These are phyloP conservation scores for Eptatretus burgeri DNA, from an alignment of 2,113 vertebrate genomes.

Conservation along the genomic window DNA sequence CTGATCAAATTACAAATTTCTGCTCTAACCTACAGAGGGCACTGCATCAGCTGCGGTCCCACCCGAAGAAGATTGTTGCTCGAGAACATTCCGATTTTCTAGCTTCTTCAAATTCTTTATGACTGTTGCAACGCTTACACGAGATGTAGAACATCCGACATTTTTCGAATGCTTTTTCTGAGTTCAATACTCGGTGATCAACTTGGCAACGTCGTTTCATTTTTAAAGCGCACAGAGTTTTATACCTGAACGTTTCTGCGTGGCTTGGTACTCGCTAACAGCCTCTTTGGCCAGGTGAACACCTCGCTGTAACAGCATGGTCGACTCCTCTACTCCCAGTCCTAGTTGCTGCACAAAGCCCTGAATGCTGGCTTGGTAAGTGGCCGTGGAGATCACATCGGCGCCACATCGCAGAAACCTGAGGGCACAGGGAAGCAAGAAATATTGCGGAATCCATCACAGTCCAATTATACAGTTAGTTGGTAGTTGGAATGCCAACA, in stretches of 20 bases:
- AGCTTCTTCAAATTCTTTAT: too few species aligned
- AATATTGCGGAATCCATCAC: not conserved
- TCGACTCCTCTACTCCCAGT: conserved; percentile 17
- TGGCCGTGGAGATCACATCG: conserved; percentile 27
- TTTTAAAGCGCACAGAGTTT: too few species aligned
- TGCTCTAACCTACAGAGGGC: too few species aligned
- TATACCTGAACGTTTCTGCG: conserved; percentile 13
- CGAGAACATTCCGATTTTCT: too few species aligned
- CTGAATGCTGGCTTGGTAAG: conserved; percentile 31
- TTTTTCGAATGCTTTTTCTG: too few species aligned
- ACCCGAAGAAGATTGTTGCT: too few species aligned
- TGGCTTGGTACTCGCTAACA: conserved; percentile 12
- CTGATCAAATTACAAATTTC: too few species aligned
- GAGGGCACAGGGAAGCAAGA: conserved; percentile 7
- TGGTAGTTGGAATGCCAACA: not conserved
- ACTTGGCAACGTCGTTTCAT: too few species aligned
- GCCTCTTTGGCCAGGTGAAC: conserved; percentile 23
- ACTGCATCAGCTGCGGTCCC: too few species aligned
- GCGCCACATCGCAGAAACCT: conserved; percentile 28
- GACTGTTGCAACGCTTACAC: too few species aligned
- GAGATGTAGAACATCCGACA: too few species aligned
- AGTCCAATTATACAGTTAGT: not conserved
- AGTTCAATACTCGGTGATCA: too few species aligned
- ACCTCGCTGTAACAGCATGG: conserved; percentile 21
- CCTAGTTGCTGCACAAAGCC: conserved; percentile 22